Conservation (phyloP, 2,113 vertebrate genomes). For the Grallaria varia region DNA sequence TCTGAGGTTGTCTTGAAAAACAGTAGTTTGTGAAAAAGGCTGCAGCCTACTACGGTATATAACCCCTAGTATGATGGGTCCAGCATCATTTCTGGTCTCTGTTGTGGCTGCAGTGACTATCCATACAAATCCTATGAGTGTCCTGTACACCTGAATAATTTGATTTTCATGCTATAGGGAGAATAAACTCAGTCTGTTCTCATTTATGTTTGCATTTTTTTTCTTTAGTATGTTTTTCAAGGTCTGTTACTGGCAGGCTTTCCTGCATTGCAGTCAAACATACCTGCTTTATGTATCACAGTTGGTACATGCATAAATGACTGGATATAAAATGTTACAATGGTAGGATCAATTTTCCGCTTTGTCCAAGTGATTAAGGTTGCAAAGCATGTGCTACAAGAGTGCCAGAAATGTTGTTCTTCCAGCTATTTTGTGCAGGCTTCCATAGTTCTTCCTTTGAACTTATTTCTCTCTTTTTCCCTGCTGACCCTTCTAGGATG, state of each 20-base stretch:
- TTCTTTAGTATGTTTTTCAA: neutral
- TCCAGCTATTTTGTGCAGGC: neutral
- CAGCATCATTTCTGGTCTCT: neutral
- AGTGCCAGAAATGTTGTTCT: neutral
- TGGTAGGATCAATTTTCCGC: neutral
- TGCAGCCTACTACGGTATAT: neutral
- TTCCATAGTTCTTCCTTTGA: neutral
- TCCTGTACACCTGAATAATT: neutral
- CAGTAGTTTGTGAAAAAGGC: neutral
- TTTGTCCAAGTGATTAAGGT: neutral
- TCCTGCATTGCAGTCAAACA: neutral
- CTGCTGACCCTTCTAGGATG: slow-evolving; percentile 44
- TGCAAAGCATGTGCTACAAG: neutral
- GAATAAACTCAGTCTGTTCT: neutral
- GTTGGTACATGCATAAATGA: neutral
- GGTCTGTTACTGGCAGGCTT: neutral
- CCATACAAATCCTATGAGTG: neutral
- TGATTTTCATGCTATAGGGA: neutral
- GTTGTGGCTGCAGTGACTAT: neutral
- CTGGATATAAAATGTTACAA: neutral
- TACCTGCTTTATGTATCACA: neutral
- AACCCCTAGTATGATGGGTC: neutral
- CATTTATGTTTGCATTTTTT: neutral
- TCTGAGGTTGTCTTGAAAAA: neutral
- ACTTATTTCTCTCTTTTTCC: neutral